Percentiles rank a stretch among this genome's conserved stretches.
These are phyloP conservation scores for Felis chaus DNA, from an alignment of 2,113 vertebrate species.

Conservation along the genomic window DNA sequence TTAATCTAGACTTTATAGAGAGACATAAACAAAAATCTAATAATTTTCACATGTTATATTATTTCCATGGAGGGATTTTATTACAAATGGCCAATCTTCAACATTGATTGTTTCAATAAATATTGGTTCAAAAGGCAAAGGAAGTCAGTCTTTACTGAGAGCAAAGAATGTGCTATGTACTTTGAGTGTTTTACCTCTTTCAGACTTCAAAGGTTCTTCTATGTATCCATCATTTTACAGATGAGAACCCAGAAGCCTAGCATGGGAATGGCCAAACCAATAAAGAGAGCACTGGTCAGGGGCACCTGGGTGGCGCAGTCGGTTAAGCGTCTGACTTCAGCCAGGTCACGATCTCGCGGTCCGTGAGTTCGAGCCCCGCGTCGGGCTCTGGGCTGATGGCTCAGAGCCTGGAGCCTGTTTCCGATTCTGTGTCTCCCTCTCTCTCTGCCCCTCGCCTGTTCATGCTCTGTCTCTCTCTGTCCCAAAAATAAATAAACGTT, in stretches of 20 bases:
- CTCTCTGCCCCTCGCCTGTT: no score
- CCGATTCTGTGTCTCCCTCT: no score
- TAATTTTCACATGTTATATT: neutral
- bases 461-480: no score
- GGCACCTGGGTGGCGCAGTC: no score
- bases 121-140: neutral
- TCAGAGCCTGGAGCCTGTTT: no score
- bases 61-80: neutral
- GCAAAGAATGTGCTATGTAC: neutral
- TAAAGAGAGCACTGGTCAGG: neutral
- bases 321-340: no score
- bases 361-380: no score
- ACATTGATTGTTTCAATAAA: neutral
- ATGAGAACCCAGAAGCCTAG: neutral
- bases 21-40: neutral
- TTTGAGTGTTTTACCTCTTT: neutral
- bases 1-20: neutral
- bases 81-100: neutral
- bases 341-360: no score
- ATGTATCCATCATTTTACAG: neutral
- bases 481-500: no score
- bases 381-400: no score
- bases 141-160: neutral
- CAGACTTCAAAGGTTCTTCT: neutral
- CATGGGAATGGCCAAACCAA: neutral